Conservation (phyloP, 2,888 invertebrate genomes). For the Alloscopus bannaensis region DNA sequence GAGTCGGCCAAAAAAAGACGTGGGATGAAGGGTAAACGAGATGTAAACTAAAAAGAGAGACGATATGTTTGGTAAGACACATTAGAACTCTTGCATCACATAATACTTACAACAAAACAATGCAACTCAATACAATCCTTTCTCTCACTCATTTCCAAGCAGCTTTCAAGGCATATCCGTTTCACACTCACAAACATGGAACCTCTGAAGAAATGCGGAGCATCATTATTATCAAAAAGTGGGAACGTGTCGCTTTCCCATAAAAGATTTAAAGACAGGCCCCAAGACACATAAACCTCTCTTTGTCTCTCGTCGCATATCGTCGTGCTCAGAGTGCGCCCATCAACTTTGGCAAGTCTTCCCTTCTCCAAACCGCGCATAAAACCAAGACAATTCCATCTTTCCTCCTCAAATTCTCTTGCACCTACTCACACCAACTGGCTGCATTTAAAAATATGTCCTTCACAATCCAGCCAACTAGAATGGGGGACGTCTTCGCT, state of each 20-base stretch:
- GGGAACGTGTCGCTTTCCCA: constrained; percentile 64
- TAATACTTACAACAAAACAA: constrained; percentile 31
- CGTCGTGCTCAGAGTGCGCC: constrained; percentile 19
- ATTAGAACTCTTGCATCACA: constrained; percentile 33
- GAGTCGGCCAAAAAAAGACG: constrained; percentile 39
- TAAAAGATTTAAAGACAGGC: constrained; percentile 64
- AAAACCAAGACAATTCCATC: constrained; percentile 51
- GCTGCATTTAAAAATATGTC: not conserved
- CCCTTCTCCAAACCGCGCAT: constrained; percentile 28
- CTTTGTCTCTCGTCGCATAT: constrained; percentile 55
- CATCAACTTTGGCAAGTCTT: constrained; percentile 33
- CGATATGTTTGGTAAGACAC: constrained; percentile 22
- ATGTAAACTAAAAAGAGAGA: constrained; percentile 38
- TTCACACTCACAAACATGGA: constrained; percentile 61
- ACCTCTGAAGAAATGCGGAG: constrained; percentile 40
- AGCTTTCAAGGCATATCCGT: constrained; percentile 59
- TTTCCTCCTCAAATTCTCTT: not conserved
- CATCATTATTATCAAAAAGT: constrained; percentile 54
- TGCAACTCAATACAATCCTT: constrained; percentile 57
- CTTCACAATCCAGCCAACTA: not conserved
- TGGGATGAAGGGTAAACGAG: constrained; percentile 44
- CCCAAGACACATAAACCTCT: constrained; percentile 54
- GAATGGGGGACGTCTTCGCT: not conserved
- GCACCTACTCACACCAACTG: not conserved
- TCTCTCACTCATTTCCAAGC: constrained; percentile 21